Evolutionary conservation across 2,888 invertebrate species (phyloP).

Genomic region (Coenonympha arcania): DNA sequence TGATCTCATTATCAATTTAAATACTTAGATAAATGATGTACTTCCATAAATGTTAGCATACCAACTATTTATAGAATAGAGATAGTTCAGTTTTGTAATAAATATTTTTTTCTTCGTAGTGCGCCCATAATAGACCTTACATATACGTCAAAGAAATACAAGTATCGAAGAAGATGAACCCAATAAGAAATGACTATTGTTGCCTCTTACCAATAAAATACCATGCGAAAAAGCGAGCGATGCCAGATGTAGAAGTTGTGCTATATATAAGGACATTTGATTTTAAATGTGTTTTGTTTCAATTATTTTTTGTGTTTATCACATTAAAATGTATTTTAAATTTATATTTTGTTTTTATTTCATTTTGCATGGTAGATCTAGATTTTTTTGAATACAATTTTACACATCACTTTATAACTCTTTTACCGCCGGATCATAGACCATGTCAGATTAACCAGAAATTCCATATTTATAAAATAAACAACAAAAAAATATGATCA

Average conservation of each 20-base stretch:
- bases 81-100: conserved; percentile 8
- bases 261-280: conserved; percentile 45
- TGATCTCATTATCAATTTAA: conserved; percentile 4
- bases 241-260: conserved; percentile 52
- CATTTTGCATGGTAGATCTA: conserved; percentile 59
- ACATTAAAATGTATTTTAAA: conserved; percentile 65
- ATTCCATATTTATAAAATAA: neutral
- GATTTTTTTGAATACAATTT: conserved; percentile 13
- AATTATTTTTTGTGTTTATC: conserved; percentile 53
- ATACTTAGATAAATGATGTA: neutral
- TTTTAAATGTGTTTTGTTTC: conserved; percentile 56
- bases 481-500: neutral
- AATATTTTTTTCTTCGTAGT: conserved; percentile 58
- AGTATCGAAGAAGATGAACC: conserved; percentile 61
- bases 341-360: conserved; percentile 56
- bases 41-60: neutral
- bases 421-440: conserved; percentile 10
- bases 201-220: conserved; percentile 19
- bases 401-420: conserved; percentile 6
- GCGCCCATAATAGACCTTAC: conserved; percentile 66
- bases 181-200: conserved; percentile 27
- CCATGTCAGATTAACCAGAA: neutral
- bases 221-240: conserved; percentile 34
- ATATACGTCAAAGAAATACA: conserved; percentile 64
- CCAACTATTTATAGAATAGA: neutral